Evolutionary conservation across 2,797 vertebrate genomes (phyloP).

Genomic region (Lophius americanus): DNA sequence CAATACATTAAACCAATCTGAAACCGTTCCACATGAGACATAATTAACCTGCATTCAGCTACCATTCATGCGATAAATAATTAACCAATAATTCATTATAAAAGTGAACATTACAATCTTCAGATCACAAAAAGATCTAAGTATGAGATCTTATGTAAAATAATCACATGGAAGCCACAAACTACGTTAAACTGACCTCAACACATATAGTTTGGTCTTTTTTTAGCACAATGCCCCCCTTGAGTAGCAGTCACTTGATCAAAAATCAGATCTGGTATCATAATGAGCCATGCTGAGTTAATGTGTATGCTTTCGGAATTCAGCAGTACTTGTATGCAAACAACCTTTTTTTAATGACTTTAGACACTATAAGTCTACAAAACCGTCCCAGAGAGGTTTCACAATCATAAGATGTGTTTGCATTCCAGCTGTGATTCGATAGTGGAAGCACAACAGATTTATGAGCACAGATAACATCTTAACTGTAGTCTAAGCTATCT

Average conservation of each 20-base stretch:
- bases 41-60: too few relatives aligned
- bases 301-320: constrained; percentile 36
- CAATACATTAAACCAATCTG: too few relatives aligned
- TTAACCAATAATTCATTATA: too few relatives aligned
- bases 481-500: constrained; percentile 17
- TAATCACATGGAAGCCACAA: constrained; percentile 6
- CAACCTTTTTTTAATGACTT: neutral
- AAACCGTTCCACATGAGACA: too few relatives aligned
- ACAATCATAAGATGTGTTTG: neutral
- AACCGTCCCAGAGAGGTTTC: constrained; percentile 14
- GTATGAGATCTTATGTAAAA: constrained; percentile 13
- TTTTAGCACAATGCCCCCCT: constrained; percentile 28
- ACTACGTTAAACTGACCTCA: constrained; percentile 45
- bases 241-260: constrained; percentile 48
- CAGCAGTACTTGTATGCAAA: neutral
- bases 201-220: constrained; percentile 40
- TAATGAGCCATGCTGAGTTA: constrained; percentile 61
- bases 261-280: constrained; percentile 48
- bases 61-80: too few relatives aligned
- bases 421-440: constrained; percentile 24
- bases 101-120: too few relatives aligned
- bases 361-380: constrained; percentile 8
- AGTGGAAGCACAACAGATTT: constrained; percentile 4
- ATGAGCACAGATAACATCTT: constrained; percentile 39
- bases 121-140: neutral